Evolutionary conservation across 2,797 vertebrate genomes (phyloP).

Genomic region (Protosalanx chinensis): DNA sequence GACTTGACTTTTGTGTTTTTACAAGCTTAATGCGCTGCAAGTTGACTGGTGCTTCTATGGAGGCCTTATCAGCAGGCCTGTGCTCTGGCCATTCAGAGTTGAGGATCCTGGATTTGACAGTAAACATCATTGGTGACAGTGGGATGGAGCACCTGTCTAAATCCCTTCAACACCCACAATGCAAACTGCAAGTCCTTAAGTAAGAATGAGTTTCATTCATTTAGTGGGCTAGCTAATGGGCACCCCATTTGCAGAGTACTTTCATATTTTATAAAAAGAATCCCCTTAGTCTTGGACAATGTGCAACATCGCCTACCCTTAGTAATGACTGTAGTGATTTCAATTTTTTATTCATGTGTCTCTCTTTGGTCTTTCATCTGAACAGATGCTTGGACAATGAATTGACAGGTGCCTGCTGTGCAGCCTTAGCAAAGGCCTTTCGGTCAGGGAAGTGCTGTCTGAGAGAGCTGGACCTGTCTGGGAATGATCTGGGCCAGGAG

Average conservation of each 20-base stretch:
- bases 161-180: constrained; percentile 66
- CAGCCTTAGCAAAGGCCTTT: constrained; percentile 61
- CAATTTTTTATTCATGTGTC: background rate
- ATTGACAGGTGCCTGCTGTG: constrained; percentile 68
- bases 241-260: background rate
- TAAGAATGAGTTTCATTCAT: constrained; percentile 28
- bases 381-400: constrained; percentile 68
- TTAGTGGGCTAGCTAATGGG: background rate
- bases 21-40: constrained; percentile 71
- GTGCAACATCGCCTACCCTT: background rate
- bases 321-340: background rate
- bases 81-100: constrained; percentile 62
- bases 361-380: background rate
- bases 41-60: constrained; percentile 71
- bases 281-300: background rate
- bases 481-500: constrained; percentile 74
- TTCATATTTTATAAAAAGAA: background rate
- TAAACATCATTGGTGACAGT: constrained; percentile 64
- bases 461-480: constrained; percentile 77
- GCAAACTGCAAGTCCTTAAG: constrained; percentile 63
- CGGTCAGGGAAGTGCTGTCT: constrained; percentile 66
- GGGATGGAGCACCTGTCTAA: constrained; percentile 69
- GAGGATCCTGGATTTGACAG: constrained; percentile 67
- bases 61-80: constrained; percentile 67
- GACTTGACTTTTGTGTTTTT: constrained; percentile 16